Evolutionary conservation across 2,113 vertebrate genomes (phyloP).

Genomic region (Neoarius graeffei): DNA sequence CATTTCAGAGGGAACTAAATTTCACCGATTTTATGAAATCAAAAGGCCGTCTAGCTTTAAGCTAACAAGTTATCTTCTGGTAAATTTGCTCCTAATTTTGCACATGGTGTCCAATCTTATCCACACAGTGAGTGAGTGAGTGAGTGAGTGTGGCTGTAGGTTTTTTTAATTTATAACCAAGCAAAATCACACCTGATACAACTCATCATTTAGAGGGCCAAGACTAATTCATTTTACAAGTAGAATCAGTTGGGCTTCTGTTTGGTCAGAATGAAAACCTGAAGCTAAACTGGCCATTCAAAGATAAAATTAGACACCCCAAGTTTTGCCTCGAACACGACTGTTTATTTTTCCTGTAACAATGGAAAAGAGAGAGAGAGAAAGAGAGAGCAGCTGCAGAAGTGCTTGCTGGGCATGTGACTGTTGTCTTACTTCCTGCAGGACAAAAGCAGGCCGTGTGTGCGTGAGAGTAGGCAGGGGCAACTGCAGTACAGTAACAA

Average conservation of each 20-base stretch:
- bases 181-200: background rate
- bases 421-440: conserved; percentile 73
- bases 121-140: background rate
- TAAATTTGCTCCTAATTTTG: background rate
- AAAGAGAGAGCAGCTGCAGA: conserved; percentile 70
- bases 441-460: conserved; percentile 71
- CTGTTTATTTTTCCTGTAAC: conserved; percentile 84
- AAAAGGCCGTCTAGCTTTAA: no score
- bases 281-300: background rate
- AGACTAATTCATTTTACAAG: background rate
- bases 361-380: conserved; percentile 61
- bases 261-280: background rate
- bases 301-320: background rate
- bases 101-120: background rate
- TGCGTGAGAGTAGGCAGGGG: conserved; percentile 72
- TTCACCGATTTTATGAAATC: no score
- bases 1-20: no score
- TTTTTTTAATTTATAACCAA: background rate
- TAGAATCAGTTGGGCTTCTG: background rate
- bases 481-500: conserved; percentile 67
- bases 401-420: conserved; percentile 71
- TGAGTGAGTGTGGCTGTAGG: background rate
- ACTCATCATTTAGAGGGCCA: background rate
- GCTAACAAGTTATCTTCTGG: background rate
- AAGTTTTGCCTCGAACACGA: background rate